These are phyloP conservation scores for Baryphthengus martii DNA, from an alignment of 2,113 vertebrate genomes.

Conservation along the genomic window DNA sequence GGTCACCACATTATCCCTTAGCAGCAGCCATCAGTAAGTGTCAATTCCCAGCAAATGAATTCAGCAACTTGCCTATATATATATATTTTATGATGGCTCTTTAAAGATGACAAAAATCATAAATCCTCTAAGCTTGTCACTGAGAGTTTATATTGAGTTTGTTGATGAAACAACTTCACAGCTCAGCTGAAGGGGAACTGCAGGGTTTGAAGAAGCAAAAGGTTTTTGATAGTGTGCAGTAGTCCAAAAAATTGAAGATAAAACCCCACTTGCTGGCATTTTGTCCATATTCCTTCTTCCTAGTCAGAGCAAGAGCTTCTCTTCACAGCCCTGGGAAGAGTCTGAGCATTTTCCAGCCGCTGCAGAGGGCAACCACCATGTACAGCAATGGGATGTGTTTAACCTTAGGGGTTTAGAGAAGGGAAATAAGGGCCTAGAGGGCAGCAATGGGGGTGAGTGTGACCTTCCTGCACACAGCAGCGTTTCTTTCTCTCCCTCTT, in stretches of 20 bases:
- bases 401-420: background rate
- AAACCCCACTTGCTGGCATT: background rate
- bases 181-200: constrained; percentile 38
- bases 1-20: constrained; percentile 19
- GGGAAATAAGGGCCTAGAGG: background rate
- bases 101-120: constrained; percentile 60
- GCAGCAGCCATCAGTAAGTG: constrained; percentile 32
- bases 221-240: constrained; percentile 42
- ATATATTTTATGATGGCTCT: background rate
- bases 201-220: constrained; percentile 28
- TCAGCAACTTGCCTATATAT: background rate
- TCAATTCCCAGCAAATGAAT: constrained; percentile 45
- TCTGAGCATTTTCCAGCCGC: background rate
- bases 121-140: constrained; percentile 41
- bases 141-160: constrained; percentile 43
- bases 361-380: background rate
- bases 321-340: background rate
- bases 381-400: background rate
- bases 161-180: constrained; percentile 49
- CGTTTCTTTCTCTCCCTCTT: background rate
- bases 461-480: background rate
- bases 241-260: constrained; percentile 57
- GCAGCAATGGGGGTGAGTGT: rapidly evolving
- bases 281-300: background rate
- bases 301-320: background rate